These are phyloP conservation scores for Ptilonorhynchus violaceus DNA, from an alignment of 2,113 vertebrate genomes.

Conservation along the genomic window DNA sequence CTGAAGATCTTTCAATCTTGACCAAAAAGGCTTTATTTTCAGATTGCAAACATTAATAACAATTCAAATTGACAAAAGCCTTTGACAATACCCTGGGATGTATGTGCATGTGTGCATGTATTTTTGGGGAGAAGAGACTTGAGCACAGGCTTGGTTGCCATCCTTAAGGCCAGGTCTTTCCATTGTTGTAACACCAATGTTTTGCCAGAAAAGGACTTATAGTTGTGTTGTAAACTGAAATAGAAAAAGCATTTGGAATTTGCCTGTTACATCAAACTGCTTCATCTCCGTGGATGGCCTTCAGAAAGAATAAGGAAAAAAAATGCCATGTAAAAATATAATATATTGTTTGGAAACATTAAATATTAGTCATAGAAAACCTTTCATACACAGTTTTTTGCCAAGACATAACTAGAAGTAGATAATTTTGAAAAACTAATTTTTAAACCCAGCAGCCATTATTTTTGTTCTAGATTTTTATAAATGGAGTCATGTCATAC, in stretches of 20 bases:
- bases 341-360: neutral
- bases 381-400: neutral
- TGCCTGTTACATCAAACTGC: neutral
- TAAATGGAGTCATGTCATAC: neutral
- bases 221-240: neutral
- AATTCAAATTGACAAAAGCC: neutral
- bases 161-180: neutral
- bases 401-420: neutral
- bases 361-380: neutral
- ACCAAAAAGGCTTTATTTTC: neutral
- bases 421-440: neutral
- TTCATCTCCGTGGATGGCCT: neutral
- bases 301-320: neutral
- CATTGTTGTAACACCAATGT: neutral
- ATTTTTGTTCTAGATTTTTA: neutral
- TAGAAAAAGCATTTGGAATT: neutral
- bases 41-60: neutral
- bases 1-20: neutral
- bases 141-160: neutral
- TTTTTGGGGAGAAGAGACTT: neutral
- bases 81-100: neutral
- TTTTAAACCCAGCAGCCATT: neutral
- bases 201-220: neutral
- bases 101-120: accelerated
- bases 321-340: neutral